Evolutionary conservation across 2,888 invertebrate species (phyloP), one percentile per base, ranked within the genome.

Genomic region (Gisinianus flammeolus): DNA sequence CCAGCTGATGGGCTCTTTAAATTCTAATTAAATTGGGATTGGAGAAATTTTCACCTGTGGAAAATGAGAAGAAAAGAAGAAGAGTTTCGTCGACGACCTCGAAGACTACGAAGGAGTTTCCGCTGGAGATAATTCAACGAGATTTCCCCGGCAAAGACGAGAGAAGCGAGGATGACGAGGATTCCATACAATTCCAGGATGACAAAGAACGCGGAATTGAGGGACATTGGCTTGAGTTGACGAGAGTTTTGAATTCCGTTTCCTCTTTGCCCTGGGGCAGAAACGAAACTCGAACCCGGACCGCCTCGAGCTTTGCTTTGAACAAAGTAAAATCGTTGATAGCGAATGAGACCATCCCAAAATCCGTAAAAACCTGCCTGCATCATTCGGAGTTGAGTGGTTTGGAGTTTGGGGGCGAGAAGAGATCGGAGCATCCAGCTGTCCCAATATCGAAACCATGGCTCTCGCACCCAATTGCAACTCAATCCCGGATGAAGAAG

Each of bases 311-410:
- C 19, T 12, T 31, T 2, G 19, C 52, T 52, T 54, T 66, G 35
- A 0, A 67, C 64, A 67, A 52, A 75, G 19, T 35, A 26, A 0
- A 52, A 19, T 24, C 75, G n/a, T 28, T 75, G 35, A 22, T 6
- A 44, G 10, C 24, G 56, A 19, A 66, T 19, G 52, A 75, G 12
- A 35, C 62, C 22, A 2, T 44, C 31, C 75, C 75, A 75, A 30
- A 75, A 75, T 24, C 26, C 67, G 44, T 52, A 35, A 1, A 75
- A 35, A 2, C 75, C 75, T 0, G 66, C 75, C 44, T 75, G 66
- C 44, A 64, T 26, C 52, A 75, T 22, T 22, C 67, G 24, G 4
- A 19, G n/a, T n/a, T n/a, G n/a, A n/a, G n/a, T n/a, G n/a, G n/a
- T n/a, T n/a, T n/a, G n/a, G n/a, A n/a, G n/a, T n/a, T n/a, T n/a